Evolutionary conservation across 1,140 invertebrate genomes (phyloP).

Genomic region (Papilio machaon): DNA sequence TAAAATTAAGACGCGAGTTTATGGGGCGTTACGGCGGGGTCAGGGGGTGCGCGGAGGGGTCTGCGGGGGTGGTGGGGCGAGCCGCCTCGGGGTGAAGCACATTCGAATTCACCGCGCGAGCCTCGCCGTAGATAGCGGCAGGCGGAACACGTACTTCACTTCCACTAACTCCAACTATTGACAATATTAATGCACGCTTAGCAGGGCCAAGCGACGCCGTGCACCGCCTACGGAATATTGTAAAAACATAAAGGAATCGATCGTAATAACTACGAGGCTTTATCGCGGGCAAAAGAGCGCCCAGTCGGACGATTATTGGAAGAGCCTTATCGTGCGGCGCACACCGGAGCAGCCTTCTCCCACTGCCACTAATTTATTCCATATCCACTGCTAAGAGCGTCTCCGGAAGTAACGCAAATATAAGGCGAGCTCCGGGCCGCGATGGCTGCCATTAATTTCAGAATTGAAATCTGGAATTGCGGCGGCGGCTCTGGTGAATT

Average conservation of each 20-base stretch:
- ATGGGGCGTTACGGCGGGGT: constrained; percentile 74
- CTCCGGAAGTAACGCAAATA: constrained; percentile 80
- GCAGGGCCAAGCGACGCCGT: constrained; percentile 72
- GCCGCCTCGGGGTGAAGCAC: constrained; percentile 59
- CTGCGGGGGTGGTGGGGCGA: constrained; percentile 38
- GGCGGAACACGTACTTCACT: constrained; percentile 80
- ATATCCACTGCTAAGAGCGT: constrained; percentile 76
- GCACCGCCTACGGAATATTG: constrained; percentile 68
- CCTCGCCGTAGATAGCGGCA: constrained; percentile 79
- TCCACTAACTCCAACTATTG: constrained; percentile 81
- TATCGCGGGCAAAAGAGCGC: background rate
- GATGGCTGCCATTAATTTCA: constrained; percentile 79
- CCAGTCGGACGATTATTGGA: constrained; percentile 19
- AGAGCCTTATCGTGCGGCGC: constrained; percentile 28
- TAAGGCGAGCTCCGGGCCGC: constrained; percentile 75
- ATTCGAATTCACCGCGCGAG: constrained; percentile 80
- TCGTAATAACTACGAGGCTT: constrained; percentile 14
- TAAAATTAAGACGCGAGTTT: constrained; percentile 82
- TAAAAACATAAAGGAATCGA: constrained; percentile 50
- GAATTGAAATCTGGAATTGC: constrained; percentile 82
- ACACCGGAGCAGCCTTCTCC: constrained; percentile 34
- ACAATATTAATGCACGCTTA: constrained; percentile 82
- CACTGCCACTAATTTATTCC: constrained; percentile 78
- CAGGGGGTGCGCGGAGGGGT: constrained; percentile 52
- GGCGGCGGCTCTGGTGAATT: constrained; percentile 76